Evolutionary conservation across 37 sponge, comb jelly and placozoan species (phyloP).

Genomic region (Hexactinellida sp.): DNA sequence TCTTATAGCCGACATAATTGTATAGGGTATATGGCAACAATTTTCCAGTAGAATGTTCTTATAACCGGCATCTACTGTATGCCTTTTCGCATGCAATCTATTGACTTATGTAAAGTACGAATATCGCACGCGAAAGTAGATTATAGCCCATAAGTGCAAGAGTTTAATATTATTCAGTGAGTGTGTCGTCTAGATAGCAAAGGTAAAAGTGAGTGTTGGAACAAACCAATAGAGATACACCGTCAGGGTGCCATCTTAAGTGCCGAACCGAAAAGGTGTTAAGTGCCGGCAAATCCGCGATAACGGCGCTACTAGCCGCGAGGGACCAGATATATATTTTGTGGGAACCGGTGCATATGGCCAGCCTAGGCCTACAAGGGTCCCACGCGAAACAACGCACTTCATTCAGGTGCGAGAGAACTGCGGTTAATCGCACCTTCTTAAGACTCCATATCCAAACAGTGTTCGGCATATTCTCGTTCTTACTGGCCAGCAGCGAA

Average conservation of each 20-base stretch:
- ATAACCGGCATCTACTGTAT: too few species aligned
- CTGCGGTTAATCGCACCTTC: slow-evolving; percentile 34
- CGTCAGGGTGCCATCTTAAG: slow-evolving; percentile 68
- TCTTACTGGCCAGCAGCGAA: slow-evolving; percentile 65
- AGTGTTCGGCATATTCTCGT: slow-evolving; percentile 84
- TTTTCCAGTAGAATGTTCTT: too few species aligned
- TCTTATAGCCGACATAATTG: not conserved
- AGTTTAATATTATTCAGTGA: not conserved
- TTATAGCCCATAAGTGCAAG: too few species aligned
- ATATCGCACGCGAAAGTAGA: too few species aligned
- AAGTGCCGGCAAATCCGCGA: slow-evolving; percentile 25
- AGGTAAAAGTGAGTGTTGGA: slow-evolving; percentile 69
- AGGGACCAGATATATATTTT: slow-evolving; percentile 81
- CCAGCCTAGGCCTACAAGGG: slow-evolving; percentile 58
- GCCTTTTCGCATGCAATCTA: too few species aligned
- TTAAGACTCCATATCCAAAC: slow-evolving; percentile 84
- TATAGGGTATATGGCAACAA: not conserved
- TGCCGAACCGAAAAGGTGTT: slow-evolving; percentile 28
- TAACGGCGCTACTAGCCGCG: slow-evolving; percentile 55
- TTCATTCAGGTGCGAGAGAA: slow-evolving; percentile 46
- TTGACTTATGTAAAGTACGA: too few species aligned
- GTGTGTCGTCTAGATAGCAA: slow-evolving; percentile 43
- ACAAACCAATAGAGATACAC: slow-evolving; percentile 46
- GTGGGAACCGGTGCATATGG: slow-evolving; percentile 59
- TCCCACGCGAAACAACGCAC: slow-evolving; percentile 70